These are phyloP conservation scores for Sepiola atlantica DNA, from an alignment of 2,888 invertebrate species.

Conservation along the genomic window DNA sequence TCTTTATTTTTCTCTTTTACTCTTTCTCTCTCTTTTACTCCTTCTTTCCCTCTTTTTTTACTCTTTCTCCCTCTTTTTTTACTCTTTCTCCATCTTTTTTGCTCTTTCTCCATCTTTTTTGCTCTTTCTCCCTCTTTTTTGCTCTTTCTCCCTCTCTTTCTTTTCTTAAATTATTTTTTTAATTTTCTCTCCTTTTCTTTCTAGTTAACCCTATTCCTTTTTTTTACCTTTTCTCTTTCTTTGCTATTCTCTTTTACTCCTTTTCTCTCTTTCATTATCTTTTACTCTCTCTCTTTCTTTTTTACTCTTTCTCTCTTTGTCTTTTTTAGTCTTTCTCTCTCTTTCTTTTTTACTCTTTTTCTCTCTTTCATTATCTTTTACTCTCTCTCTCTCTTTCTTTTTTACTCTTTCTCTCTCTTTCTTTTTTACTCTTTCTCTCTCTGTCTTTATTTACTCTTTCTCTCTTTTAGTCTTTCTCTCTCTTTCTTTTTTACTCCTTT, in stretches of 20 bases:
- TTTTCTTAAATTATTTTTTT: too few relatives aligned
- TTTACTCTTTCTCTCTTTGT: neutral
- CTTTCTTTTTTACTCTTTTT: neutral
- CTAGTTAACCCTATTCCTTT: neutral
- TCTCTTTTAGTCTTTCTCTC: neutral
- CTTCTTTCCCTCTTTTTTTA: neutral
- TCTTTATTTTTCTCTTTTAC: too few relatives aligned
- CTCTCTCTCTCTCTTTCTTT: neutral
- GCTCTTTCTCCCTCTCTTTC: too few relatives aligned
- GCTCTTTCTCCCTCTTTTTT: too few relatives aligned
- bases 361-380: neutral
- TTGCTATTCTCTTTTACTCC: neutral
- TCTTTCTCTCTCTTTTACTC: neutral
- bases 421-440: neutral
- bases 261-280: neutral
- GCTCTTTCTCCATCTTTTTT: neutral
- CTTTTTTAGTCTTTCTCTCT: neutral
- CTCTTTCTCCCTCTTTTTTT: neutral
- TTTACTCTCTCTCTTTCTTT: neutral
- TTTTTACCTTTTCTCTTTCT: neutral
- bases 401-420: neutral
- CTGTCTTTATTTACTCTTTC: neutral
- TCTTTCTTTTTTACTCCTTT: neutral
- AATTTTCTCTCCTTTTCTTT: too few relatives aligned
- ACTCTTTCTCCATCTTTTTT: neutral